Conservation (phyloP, 2,888 invertebrate genomes). For the Nomada fucata region DNA sequence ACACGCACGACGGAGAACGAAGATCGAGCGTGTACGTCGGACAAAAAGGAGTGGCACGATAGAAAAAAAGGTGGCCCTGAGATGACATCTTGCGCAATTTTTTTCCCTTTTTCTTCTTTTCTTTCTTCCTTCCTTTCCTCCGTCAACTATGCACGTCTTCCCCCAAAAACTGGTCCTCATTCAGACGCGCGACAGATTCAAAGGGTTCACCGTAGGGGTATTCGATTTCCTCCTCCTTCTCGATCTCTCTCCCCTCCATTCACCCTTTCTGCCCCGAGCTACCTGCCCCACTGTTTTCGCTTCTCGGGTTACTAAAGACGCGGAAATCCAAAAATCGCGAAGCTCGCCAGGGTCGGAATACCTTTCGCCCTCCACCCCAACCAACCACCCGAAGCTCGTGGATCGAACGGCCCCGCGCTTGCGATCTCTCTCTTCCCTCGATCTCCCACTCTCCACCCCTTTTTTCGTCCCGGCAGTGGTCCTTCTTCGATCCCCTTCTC, state of each 20-base stretch:
- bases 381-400: neutral
- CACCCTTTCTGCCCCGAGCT: slow-evolving; percentile 55
- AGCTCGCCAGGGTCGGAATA: slow-evolving; percentile 64
- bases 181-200: slow-evolving; percentile 57
- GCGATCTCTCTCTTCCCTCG: slow-evolving; percentile 36
- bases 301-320: slow-evolving; percentile 83
- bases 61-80: slow-evolving; percentile 54
- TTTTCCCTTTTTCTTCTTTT: slow-evolving; percentile 50
- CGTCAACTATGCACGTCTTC: slow-evolving; percentile 31
- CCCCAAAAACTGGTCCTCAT: slow-evolving; percentile 39
- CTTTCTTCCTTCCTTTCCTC: slow-evolving; percentile 37
- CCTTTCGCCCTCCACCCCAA: slow-evolving; percentile 22
- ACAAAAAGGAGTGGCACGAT: slow-evolving; percentile 7
- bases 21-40: neutral
- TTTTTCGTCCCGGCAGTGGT: slow-evolving; percentile 60
- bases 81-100: slow-evolving; percentile 84
- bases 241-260: slow-evolving; percentile 24
- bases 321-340: slow-evolving; percentile 83
- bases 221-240: slow-evolving; percentile 62
- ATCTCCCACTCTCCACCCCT: slow-evolving; percentile 48
- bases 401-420: slow-evolving; percentile 56
- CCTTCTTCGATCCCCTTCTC: slow-evolving; percentile 60
- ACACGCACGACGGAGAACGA: slow-evolving; percentile 23
- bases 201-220: slow-evolving; percentile 67
- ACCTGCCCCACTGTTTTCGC: slow-evolving; percentile 79